Base-by-base conservation (phyloP, 2,113 vertebrate species). In the Corythornis vintsioides region DNA sequence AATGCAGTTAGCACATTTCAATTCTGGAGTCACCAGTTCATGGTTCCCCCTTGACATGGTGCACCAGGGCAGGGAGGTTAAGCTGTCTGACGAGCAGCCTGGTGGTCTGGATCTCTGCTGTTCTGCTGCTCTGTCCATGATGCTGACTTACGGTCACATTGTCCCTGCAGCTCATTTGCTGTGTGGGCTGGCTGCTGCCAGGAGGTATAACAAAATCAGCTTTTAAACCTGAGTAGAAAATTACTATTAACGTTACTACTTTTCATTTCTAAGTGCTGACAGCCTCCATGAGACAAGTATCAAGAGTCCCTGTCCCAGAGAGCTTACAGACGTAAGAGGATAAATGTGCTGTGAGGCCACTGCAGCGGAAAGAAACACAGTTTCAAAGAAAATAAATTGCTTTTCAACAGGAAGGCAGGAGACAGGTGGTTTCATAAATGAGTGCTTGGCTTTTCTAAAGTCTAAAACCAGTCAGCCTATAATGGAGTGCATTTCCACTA, bases 351-450 rank as follows among this genome's bases (percentile, higher is more conserved):
- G 50, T 88, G 66, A 79, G 77, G 55, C 74, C 55, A 43, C 74
- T 83, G 75, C 72, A 63, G 65, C 1, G 2, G 87, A 90, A 93
- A 73, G 82, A 59, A 92, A 84, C 48, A 66, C 86, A 9, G 60
- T 91, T 93, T 94, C 75, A 85, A 73, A 94, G 69, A 45, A 96
- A 91, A 91, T 85, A 92, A 92, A 96, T 93, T 91, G 61, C 52
- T 80, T 40, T 91, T 12, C 92, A 89, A 65, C 82, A 92, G 87
- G 92, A 96, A 94, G 75, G 64, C 78, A 94, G 79, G 92, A 88
- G 89, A 92, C 85, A 28, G 67, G 92, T 89, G 92, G 75, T 96
- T 96, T 95, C 87, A 33, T 93, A 93, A 96, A 83, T 77, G 91
- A 92, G n/a, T 88, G 56, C 59, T 74, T 92, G 56, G 84, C 52